Base-by-base conservation (phyloP, 2,888 invertebrate genomes). In the Omphaloscelis lunosa region DNA sequence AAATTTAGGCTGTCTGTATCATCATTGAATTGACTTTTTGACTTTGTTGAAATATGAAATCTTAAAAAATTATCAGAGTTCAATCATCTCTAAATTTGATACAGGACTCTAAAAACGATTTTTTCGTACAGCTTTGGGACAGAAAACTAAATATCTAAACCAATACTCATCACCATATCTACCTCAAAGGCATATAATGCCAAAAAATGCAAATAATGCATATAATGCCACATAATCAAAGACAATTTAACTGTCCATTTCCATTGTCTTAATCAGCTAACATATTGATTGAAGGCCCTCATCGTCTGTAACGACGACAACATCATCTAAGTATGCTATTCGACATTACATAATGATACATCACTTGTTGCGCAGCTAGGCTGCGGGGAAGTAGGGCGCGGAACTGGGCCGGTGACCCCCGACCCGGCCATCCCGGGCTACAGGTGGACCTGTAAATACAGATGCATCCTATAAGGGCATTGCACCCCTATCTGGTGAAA, bases 361-460 rank as follows among this genome's bases (percentile, higher is more conserved):
- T 89, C 86, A 94, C 94, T 93, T 94, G 94, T 94, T 94, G 94
- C 93, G 84, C 89, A 71, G 66, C 67, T 77, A 63, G 79, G 61
- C 23, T 74, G 45, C 34, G 48, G 85, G 65, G 85, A 92, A 92
- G 78, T 93, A 91, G 94, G 93, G 75, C 94, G 87, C 89, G 88
- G 72, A 93, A 92, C 77, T 91, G 89, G 92, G 94, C 89, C 94
- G 89, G 78, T 89, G 93, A 92, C 93, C 93, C 85, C 86, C 80
- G 84, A 89, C 90, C 86, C 85, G 88, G 85, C 88, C 89, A 84
- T 85, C 82, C 88, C 85, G 80, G 88, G 88, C 86, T 85, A 88
- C 83, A 88, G 89, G 86, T 88, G 84, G 85, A 88, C 85, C 66
- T 76, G 82, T 73, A 77, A 76, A 86, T 79, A 76, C 75, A 73